A percentile compares a stretch with the other conserved stretches of the same genome.
Evolutionary conservation across 37 sponge, comb jelly and placozoan genomes (phyloP).

Genomic region (Haliclona indistincta): DNA sequence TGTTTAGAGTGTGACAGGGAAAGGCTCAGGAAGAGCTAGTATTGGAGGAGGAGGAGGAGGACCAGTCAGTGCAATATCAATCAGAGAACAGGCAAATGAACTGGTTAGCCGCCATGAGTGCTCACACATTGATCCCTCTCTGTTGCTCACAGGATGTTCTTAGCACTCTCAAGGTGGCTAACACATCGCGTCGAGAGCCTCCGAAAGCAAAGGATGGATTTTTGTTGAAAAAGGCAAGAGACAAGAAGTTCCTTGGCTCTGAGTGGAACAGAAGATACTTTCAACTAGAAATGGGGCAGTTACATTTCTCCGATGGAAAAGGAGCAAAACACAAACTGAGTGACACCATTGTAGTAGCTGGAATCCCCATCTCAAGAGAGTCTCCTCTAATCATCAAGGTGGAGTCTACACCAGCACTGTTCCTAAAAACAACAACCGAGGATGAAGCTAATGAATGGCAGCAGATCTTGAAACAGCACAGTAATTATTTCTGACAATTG

Average conservation of each 20-base stretch:
- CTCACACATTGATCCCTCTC: too few species aligned
- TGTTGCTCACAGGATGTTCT: neutral
- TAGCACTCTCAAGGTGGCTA: neutral
- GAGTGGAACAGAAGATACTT: conserved; percentile 77
- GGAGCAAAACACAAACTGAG: conserved; percentile 49
- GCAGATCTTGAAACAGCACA: neutral
- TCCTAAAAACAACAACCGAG: neutral
- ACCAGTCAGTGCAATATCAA: neutral
- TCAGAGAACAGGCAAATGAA: neutral
- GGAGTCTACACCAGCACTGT: conserved; percentile 6
- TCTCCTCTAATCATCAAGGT: conserved; percentile 43
- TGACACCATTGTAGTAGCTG: conserved; percentile 41
- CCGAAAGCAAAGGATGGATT: conserved; percentile 53
- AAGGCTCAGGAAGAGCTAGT: too few species aligned
- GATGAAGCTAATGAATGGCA: conserved; percentile 13
- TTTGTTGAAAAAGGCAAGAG: conserved; percentile 50
- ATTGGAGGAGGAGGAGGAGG: neutral
- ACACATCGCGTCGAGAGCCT: neutral
- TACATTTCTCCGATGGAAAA: conserved; percentile 63
- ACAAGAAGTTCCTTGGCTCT: conserved; percentile 30
- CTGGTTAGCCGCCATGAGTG: neutral
- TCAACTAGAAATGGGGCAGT: conserved; percentile 67
- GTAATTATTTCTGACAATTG: neutral
- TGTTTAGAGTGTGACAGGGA: too few species aligned
- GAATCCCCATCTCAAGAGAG: conserved; percentile 8